Conservation (phyloP, 2,888 invertebrate genomes). For the Epinotia ramella region DNA sequence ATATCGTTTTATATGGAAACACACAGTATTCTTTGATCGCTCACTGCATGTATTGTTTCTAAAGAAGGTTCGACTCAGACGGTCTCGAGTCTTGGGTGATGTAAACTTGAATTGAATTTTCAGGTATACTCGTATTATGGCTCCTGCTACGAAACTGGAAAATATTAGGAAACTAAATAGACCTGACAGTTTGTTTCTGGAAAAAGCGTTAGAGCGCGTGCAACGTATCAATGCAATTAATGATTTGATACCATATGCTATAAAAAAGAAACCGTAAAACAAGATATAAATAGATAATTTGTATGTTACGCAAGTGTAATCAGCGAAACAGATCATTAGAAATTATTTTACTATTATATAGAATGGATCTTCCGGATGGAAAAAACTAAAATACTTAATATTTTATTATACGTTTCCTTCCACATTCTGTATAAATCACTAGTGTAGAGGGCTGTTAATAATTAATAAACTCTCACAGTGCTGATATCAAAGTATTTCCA, state of each 20-base stretch:
- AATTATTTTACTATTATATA: too few species aligned
- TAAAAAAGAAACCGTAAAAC: background rate
- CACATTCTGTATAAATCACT: too few species aligned
- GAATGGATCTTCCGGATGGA: too few species aligned
- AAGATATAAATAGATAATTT: too few species aligned
- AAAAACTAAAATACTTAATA: too few species aligned
- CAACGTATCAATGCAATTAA: background rate
- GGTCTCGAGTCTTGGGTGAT: background rate
- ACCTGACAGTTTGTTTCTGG: background rate
- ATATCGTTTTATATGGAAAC: conserved; percentile 61
- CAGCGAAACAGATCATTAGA: too few species aligned
- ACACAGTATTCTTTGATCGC: conserved; percentile 50
- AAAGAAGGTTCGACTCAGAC: conserved; percentile 8
- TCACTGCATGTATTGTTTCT: conserved; percentile 36
- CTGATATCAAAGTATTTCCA: too few species aligned
- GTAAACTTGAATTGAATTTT: background rate
- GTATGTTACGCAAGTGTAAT: too few species aligned
- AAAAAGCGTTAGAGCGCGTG: background rate
- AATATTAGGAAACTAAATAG: background rate
- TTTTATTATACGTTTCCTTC: too few species aligned
- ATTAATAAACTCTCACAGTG: too few species aligned
- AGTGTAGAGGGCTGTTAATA: too few species aligned
- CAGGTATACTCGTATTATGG: background rate
- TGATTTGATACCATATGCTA: background rate
- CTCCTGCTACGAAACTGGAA: background rate